Base-by-base conservation (phyloP, 2,888 invertebrate genomes). In the Ischnus inquisitorius region DNA sequence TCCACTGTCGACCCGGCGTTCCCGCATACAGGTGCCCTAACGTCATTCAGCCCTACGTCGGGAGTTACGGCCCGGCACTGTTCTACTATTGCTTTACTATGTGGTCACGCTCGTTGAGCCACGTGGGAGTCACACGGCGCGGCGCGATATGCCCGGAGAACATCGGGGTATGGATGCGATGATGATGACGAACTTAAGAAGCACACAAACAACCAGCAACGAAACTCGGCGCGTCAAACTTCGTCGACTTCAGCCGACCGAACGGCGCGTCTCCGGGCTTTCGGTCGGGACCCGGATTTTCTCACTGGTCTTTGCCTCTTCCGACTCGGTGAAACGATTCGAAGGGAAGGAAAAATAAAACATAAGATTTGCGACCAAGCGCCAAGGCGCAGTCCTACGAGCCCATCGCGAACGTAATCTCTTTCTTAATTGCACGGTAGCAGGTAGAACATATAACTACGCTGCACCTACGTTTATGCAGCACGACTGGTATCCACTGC, bases 31-130 rank as follows among this genome's bases (percentile, higher is more conserved):
- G 57, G 39, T 64, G 43, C 75, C 75, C 64, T 48, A 64, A 64
- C 72, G 60, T 62, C 88, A 88, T 90, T 91, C 88, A 89, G 84
- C 88, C 88, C 85, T 77, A 72, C 75, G 51, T 72, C 51, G 22
- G 39, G 16, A 64, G 22, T 6, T 28, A 54, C 69, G 65, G 57
- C 41, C 82, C 39, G 34, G 39, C 16, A n/a, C 25, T 64, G 64
- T 64, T 64, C 64, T 4, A 39, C 48, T 62, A 16, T 34, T 22
- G 43, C 62, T 83, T 84, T 84, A 84, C 90, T 90, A 91, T 90
- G 89, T 89, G 90, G 93, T 93, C 92, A 93, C 93, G 93, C 90
- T 93, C 83, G 85, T 86, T 92, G 91, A 91, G 83, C 91, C 93
- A 93, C 93, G 93, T 93, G 92, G 90, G 92, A 84, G 78, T 51